These are phyloP conservation scores for Phengaris alcon DNA, from an alignment of 2,888 invertebrate genomes.

Conservation along the genomic window DNA sequence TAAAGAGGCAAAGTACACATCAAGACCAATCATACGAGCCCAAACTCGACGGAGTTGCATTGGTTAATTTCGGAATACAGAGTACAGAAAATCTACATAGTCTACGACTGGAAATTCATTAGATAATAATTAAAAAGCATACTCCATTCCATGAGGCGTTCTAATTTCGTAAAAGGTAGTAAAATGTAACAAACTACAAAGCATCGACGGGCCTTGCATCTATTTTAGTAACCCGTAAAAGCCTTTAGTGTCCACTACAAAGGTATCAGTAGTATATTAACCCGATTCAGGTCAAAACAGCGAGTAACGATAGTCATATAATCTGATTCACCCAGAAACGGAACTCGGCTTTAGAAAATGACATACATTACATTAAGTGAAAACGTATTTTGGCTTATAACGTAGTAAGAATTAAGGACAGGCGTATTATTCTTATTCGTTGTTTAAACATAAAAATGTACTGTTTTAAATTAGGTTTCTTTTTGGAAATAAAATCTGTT, in stretches of 20 bases:
- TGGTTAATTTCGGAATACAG: too few species aligned
- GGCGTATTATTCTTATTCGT: too few species aligned
- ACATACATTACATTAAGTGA: constrained; percentile 39
- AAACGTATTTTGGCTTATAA: constrained; percentile 15
- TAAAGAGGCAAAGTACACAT: too few species aligned
- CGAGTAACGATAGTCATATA: constrained; percentile 36
- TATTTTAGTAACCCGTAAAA: constrained; percentile 27
- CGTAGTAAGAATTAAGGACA: neutral
- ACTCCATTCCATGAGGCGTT: neutral
- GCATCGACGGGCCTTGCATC: constrained; percentile 12
- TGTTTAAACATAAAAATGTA: too few species aligned
- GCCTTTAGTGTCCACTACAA: constrained; percentile 22
- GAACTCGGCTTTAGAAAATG: constrained; percentile 43
- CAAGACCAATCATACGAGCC: too few species aligned
- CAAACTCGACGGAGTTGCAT: too few species aligned
- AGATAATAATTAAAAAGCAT: constrained; percentile 9
- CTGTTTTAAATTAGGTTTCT: too few species aligned
- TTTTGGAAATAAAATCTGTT: too few species aligned
- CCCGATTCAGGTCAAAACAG: constrained; percentile 34
- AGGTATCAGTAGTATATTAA: constrained; percentile 3
- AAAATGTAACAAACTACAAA: constrained; percentile 1
- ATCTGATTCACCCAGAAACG: constrained; percentile 43
- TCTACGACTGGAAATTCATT: neutral
- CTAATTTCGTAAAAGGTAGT: constrained; percentile 21
- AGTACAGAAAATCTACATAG: neutral